Evolutionary conservation across 2,888 invertebrate species (phyloP), one percentile per base, ranked within the genome.

Genomic region (Tethea ocularis): DNA sequence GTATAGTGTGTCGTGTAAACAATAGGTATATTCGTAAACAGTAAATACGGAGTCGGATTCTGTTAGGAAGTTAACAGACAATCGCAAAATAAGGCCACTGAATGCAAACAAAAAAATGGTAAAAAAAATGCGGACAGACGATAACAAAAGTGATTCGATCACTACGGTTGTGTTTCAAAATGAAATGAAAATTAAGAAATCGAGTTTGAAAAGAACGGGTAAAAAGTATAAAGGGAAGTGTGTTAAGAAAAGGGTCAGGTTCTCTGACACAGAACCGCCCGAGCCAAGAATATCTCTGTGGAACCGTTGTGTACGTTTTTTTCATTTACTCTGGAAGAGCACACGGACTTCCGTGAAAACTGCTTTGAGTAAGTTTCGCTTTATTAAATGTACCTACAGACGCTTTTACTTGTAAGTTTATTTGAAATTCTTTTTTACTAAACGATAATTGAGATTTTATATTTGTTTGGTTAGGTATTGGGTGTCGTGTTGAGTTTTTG

Each of bases 231-330:
- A 75, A 72, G 68, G 75, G 61, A 78, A 74, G 64, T 68, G 68
- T 61, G 54, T 29, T 20, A 89, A 88, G 84, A 91, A 91, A 84
- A 85, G 81, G 79, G 90, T 91, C 71, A 80, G 85, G 71, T 91
- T 91, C 70, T 80, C 75, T 65, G 90, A 89, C 72, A 71, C 68
- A 38, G 84, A 84, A 57, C 77, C 77, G 64, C 67, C 63, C 56
- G 61, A 68, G 59, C 81, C 82, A 66, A 77, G 64, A 66, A 68
- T 72, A 64, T 77, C 88, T 56, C 68, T 89, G 62, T 80, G 81
- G 72, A 80, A 83, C 67, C 85, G 89, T 59, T 82, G 88, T 70
- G 74, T 78, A 60, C 75, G 71, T 51, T 83, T 87, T 78, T 83
- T 88, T 72, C 80, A 80, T 75, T 81, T 84, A 64, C 76, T 90